A percentile compares a stretch with the other conserved stretches of the same genome.
Conservation (phyloP, 2,888 invertebrate species). For the Chirona hameri region DNA sequence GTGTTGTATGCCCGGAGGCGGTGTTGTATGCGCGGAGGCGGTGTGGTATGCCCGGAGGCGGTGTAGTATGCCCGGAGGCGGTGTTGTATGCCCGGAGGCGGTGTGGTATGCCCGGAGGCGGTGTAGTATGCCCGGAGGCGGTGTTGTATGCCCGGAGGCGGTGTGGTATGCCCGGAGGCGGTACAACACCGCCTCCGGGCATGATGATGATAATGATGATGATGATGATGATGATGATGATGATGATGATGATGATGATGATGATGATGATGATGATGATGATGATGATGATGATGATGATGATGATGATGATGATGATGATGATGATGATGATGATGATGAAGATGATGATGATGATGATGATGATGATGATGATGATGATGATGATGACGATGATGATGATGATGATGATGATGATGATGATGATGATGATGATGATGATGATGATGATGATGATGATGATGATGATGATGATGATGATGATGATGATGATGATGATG, state of each 20-base stretch:
- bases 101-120: too few species aligned
- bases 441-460: slow-evolving; percentile 10
- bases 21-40: too few species aligned
- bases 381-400: slow-evolving; percentile 24
- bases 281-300: slow-evolving; percentile 25
- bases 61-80: too few species aligned
- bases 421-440: slow-evolving; percentile 22
- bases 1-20: too few species aligned
- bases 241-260: slow-evolving; percentile 23
- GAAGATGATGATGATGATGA: slow-evolving; percentile 25
- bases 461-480: slow-evolving; percentile 26
- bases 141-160: too few species aligned
- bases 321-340: slow-evolving; percentile 3
- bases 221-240: slow-evolving; percentile 29
- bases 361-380: slow-evolving; percentile 25
- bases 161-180: too few species aligned
- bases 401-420: not conserved
- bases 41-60: too few species aligned
- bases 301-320: slow-evolving; percentile 3
- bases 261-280: slow-evolving; percentile 29
- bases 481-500: slow-evolving; percentile 27
- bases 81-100: too few species aligned
- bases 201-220: slow-evolving; percentile 24
- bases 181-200: too few species aligned
- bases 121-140: too few species aligned